Conservation (phyloP, 1,140 invertebrate genomes). For the Colletes gigas region DNA sequence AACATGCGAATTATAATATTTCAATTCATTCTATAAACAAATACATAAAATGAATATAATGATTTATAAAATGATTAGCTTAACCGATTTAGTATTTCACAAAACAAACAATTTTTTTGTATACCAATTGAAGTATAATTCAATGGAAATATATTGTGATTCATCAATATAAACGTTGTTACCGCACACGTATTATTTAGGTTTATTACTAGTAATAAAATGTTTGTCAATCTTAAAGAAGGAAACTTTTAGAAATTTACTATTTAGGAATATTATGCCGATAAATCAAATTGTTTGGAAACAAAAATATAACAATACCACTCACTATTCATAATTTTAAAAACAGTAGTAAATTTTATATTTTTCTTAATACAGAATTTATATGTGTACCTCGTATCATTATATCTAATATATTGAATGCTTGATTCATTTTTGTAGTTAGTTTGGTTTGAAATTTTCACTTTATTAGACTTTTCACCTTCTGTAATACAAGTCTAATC, state of each 20-base stretch:
- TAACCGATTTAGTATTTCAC: no score
- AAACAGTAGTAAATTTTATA: slow-evolving; percentile 20
- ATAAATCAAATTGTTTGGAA: slow-evolving; percentile 9
- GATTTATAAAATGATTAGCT: neutral
- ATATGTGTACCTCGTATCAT: slow-evolving; percentile 13
- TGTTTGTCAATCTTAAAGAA: neutral
- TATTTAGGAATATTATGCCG: slow-evolving; percentile 3
- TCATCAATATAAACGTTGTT: neutral
- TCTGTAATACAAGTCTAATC: slow-evolving; percentile 53
- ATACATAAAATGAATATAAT: neutral
- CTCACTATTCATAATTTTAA: slow-evolving; percentile 3
- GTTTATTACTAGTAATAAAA: neutral
- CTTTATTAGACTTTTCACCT: slow-evolving; percentile 45
- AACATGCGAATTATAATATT: no score
- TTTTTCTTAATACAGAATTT: slow-evolving; percentile 23
- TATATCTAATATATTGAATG: slow-evolving; percentile 14
- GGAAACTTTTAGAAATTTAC: neutral
- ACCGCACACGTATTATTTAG: neutral
- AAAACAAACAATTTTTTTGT: neutral
- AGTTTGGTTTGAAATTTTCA: slow-evolving; percentile 43
- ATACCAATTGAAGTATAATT: neutral
- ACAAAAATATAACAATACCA: slow-evolving; percentile 10
- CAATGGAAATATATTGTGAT: neutral
- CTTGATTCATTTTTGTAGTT: slow-evolving; percentile 25
- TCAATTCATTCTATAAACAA: neutral